Evolutionary conservation across 2,797 vertebrate genomes (phyloP).

Genomic region (Rhinichthys osculus): DNA sequence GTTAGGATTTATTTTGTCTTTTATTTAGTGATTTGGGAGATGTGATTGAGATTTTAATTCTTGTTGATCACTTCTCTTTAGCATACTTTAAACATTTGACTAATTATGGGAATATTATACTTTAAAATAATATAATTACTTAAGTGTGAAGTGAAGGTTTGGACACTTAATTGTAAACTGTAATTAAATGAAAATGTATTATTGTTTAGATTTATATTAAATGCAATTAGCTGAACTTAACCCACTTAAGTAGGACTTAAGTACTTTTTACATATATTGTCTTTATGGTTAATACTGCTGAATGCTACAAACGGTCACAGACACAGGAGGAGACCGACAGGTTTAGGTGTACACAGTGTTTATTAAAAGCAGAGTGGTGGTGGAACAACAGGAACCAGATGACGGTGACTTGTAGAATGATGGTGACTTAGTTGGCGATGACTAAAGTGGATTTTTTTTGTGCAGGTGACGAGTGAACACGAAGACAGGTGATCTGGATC

Average conservation of each 20-base stretch:
- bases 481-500: no score
- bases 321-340: no score
- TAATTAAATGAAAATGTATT: neutral
- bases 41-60: conserved; percentile 5
- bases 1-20: conserved; percentile 5
- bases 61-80: neutral
- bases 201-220: neutral
- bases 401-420: no score
- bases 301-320: no score
- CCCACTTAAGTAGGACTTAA: no score
- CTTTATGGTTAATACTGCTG: no score
- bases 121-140: neutral
- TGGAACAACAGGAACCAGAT: no score
- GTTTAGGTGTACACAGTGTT: no score
- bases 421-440: no score
- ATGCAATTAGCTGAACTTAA: neutral
- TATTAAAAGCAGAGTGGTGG: no score
- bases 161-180: neutral
- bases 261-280: neutral
- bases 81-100: neutral
- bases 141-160: neutral
- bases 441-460: no score
- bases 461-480: no score
- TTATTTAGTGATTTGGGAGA: neutral
- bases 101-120: neutral